Evolutionary conservation across 2,888 invertebrate genomes (phyloP), one percentile per base, ranked within the genome.

Genomic region (Leucophora obtusa): DNA sequence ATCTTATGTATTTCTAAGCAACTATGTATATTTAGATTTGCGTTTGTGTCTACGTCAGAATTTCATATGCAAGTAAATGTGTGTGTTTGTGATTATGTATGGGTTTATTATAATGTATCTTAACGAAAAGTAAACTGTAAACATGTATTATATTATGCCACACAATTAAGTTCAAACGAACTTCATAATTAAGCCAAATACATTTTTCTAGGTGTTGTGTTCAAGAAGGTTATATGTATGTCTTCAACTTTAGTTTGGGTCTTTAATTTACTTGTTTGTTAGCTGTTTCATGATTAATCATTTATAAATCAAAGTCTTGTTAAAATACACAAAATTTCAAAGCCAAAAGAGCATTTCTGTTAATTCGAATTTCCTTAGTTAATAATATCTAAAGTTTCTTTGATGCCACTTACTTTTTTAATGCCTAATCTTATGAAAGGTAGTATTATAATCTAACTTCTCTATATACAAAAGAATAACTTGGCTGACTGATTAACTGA

Each of bases 121-220:
- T 35, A 51, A 63, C 17, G 17, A 33, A 35, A 68, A 56, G 54
- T 54, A 33, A 11, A 63, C 33, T 63, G 56, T 60, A 43, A 54
- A 60, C 35, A 68, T 74, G 53, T 21, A 28, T 60, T 17, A 11
- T 24, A 53, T 60, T 53, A 74, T 74, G 59, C 18, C 24, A 50
- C 18, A 56, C 28, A 69, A 69, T 69, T 69, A 56, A 56, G 43
- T 62, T 43, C n/a, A 54, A 62, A 62, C 21, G 50, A 69, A 28
- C 56, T 75, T 62, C 9, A 18, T 35, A 69, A 75, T 58, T 75
- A 75, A 75, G 15, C 33, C 43, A 47, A 47, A n/a, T 51, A 15
- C 28, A 3, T 21, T 21, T 21, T 21, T 21, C 4, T 21, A 21
- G 21, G 21, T 47, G 6, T 56, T 56, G n/a, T 56, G 28, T 33